phyloP scores from a whole-genome alignment of 2,888 invertebrate species.

The Eremobia ochroleuca region DNA sequence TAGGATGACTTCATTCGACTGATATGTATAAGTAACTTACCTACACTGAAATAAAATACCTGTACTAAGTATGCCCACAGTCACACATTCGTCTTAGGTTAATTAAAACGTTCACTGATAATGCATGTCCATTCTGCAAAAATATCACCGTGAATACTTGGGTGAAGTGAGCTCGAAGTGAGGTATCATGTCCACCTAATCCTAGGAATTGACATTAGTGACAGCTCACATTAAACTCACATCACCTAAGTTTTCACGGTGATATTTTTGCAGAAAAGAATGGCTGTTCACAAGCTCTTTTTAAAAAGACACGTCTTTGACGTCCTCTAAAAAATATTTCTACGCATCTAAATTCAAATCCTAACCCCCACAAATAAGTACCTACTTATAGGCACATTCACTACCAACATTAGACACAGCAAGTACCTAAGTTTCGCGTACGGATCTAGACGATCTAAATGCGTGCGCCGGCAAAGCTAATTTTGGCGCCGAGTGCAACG shows the following conservation, averaged over 20 bases:
- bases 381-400: not conserved
- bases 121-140: too few species aligned
- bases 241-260: too few species aligned
- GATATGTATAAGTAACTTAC: not conserved
- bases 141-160: too few species aligned
- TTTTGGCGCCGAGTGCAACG: conserved; percentile 67
- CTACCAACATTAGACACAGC: conserved; percentile 41
- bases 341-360: conserved; percentile 3
- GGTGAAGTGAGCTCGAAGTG: too few species aligned
- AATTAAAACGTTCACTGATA: not conserved
- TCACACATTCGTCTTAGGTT: not conserved
- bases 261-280: too few species aligned
- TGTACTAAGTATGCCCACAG: not conserved
- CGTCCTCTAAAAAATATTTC: not conserved
- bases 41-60: not conserved
- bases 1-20: not conserved
- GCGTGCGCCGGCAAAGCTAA: conserved; percentile 64
- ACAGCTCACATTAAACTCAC: too few species aligned
- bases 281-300: not conserved
- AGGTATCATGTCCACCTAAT: too few species aligned
- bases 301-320: not conserved
- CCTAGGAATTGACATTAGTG: too few species aligned
- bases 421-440: conserved; percentile 55
- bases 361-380: not conserved
- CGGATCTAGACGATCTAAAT: conserved; percentile 66